These are phyloP conservation scores for Henricia sp. DNA, from an alignment of 53 echinoderm and acorn worm genomes.

Conservation along the genomic window DNA sequence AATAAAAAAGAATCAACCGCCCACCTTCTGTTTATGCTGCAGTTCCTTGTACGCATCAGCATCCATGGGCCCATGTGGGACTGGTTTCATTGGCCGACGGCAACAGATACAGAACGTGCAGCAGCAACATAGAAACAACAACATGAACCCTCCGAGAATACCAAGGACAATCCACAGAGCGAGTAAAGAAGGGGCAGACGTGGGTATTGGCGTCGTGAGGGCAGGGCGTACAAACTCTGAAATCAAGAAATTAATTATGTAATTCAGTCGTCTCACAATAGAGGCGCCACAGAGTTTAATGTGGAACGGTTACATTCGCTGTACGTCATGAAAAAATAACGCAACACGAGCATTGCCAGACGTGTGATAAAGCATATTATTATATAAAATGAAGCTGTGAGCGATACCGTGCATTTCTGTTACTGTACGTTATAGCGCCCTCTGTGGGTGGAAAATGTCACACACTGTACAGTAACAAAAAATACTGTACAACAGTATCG, in stretches of 20 bases:
- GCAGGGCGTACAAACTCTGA: conserved; percentile 24
- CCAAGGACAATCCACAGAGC: conserved; percentile 75
- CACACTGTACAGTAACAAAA: no score
- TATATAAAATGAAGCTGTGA: not conserved
- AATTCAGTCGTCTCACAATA: not conserved
- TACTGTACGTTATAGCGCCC: no score
- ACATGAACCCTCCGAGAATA: conserved; percentile 56
- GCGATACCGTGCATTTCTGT: not conserved
- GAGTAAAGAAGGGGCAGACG: conserved; percentile 22
- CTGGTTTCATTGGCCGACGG: conserved; percentile 27
- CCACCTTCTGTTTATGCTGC: conserved; percentile 90
- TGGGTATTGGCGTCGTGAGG: conserved; percentile 44
- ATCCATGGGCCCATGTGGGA: conserved; percentile 78
- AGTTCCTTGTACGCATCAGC: conserved; percentile 90
- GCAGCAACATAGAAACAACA: conserved; percentile 62
- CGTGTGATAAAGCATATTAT: not conserved
- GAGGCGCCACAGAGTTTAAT: not conserved
- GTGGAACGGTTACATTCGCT: no score
- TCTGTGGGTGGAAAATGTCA: no score
- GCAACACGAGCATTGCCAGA: no score
- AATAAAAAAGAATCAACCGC: not conserved
- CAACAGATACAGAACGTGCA: conserved; percentile 79
- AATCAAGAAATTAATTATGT: not conserved
- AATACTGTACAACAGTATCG: no score
- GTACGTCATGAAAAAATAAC: no score